A percentile compares a stretch with the other conserved stretches of the same genome.
These are phyloP conservation scores for Reticulitermes lucifugus DNA, from an alignment of 2,888 invertebrate genomes.

Conservation along the genomic window DNA sequence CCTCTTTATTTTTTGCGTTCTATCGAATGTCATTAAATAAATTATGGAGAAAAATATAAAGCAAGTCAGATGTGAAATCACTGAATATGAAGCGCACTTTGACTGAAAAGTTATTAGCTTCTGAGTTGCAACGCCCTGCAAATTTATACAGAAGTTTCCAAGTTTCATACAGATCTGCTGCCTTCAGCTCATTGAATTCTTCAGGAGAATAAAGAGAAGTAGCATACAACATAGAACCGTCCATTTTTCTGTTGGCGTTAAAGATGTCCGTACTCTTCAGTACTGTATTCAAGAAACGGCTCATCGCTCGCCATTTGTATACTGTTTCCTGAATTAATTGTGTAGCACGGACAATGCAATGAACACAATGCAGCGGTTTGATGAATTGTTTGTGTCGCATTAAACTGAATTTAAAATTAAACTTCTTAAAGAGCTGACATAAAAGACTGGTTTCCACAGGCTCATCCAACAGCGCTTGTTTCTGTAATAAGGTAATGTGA, in stretches of 20 bases:
- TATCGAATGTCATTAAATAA: no score
- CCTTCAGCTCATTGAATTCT: no score
- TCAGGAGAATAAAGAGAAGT: no score
- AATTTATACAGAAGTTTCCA: no score
- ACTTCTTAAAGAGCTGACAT: background rate
- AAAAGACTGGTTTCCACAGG: conserved; percentile 11
- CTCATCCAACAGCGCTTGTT: background rate
- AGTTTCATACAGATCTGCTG: no score
- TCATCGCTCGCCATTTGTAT: background rate
- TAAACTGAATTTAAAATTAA: conserved; percentile 32
- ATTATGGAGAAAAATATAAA: no score
- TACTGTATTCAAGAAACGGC: conserved; percentile 29
- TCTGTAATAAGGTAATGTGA: background rate
- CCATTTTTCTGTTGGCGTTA: background rate
- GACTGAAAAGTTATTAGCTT: no score
- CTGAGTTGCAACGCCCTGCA: no score
- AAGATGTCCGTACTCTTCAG: background rate
- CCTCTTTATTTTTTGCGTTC: no score
- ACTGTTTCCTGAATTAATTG: background rate
- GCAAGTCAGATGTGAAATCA: no score
- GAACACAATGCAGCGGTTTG: conserved; percentile 24
- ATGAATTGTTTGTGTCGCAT: conserved; percentile 23
- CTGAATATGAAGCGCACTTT: no score
- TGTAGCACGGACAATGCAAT: conserved; percentile 4
- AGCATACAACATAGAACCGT: background rate